phyloP scores from a whole-genome alignment of 2,888 invertebrate species.

The Mesorhabditis sp. region DNA sequence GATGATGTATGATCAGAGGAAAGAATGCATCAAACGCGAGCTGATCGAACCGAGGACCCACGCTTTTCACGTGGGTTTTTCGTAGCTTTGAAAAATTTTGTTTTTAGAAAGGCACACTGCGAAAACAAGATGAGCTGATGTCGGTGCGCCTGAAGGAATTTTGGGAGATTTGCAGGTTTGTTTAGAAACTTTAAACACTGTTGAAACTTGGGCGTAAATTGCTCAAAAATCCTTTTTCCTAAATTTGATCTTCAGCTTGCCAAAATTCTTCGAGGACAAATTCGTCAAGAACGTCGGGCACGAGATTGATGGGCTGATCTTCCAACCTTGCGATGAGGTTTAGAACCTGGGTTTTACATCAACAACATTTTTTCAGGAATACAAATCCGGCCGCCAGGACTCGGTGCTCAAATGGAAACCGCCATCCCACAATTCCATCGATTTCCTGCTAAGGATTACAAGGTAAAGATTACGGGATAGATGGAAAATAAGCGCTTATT shows the following conservation, averaged over 20 bases:
- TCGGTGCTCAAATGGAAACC: slow-evolving; percentile 97
- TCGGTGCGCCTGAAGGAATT: slow-evolving; percentile 74
- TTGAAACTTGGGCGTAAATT: not conserved
- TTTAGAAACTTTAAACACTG: not conserved
- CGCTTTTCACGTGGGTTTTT: slow-evolving; percentile 68
- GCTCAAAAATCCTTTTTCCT: slow-evolving; percentile 5
- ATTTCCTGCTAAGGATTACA: slow-evolving; percentile 82
- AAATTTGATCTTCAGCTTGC: not conserved
- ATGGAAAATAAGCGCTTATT: slow-evolving; percentile 48
- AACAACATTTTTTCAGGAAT: slow-evolving; percentile 59
- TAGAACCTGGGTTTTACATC: not conserved
- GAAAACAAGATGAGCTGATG: slow-evolving; percentile 33
- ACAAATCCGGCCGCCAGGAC: slow-evolving; percentile 76
- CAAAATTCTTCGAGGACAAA: slow-evolving; percentile 66
- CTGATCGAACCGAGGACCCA: slow-evolving; percentile 67
- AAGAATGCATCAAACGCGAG: slow-evolving; percentile 71
- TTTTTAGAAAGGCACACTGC: slow-evolving; percentile 20
- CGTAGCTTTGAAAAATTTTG: slow-evolving; percentile 47
- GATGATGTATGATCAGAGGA: slow-evolving; percentile 74
- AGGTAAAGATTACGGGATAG: slow-evolving; percentile 58
- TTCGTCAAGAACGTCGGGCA: slow-evolving; percentile 81
- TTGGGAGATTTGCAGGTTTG: slow-evolving; percentile 10
- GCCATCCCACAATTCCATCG: slow-evolving; percentile 84
- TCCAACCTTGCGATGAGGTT: slow-evolving; percentile 71
- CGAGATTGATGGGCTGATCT: slow-evolving; percentile 95